Evolutionary conservation across 2,888 invertebrate species (phyloP).

Genomic region (Mythimna loreyi): DNA sequence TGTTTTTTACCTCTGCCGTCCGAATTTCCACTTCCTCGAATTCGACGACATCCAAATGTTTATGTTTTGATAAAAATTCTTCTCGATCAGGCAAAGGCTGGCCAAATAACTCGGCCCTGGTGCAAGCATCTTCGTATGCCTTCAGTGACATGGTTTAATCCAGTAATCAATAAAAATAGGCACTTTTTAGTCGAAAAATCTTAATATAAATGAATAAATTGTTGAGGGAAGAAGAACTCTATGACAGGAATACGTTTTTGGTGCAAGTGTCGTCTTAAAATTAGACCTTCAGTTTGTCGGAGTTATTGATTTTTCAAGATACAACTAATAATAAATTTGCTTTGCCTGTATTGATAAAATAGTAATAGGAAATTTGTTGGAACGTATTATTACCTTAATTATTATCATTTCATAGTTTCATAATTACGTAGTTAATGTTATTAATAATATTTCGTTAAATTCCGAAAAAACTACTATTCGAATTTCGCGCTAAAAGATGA

Average conservation of each 20-base stretch:
- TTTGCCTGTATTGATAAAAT: background rate
- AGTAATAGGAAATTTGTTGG: background rate
- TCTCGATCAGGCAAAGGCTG: conserved; percentile 92
- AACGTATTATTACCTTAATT: background rate
- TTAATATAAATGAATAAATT: conserved; percentile 4
- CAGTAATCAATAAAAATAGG: conserved; percentile 37
- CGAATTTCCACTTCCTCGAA: conserved; percentile 89
- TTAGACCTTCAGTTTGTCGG: conserved; percentile 57
- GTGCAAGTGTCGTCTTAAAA: conserved; percentile 51
- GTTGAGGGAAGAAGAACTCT: conserved; percentile 10
- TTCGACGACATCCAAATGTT: conserved; percentile 88
- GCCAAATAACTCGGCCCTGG: conserved; percentile 94
- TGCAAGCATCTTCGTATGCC: conserved; percentile 94
- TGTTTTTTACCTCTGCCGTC: conserved; percentile 79
- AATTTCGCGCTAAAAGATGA: conserved; percentile 43
- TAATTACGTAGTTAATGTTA: background rate
- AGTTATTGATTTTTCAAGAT: conserved; percentile 70
- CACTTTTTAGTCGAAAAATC: conserved; percentile 26
- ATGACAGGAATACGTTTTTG: conserved; percentile 26
- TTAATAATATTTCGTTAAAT: background rate
- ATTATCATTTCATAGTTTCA: background rate
- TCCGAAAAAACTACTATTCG: conserved; percentile 3
- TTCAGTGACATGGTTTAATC: conserved; percentile 90
- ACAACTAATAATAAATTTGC: conserved; percentile 7
- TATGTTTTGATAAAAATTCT: conserved; percentile 91